Evolutionary conservation across 2,797 vertebrate genomes (phyloP).

Genomic region (Australoheros facetus): DNA sequence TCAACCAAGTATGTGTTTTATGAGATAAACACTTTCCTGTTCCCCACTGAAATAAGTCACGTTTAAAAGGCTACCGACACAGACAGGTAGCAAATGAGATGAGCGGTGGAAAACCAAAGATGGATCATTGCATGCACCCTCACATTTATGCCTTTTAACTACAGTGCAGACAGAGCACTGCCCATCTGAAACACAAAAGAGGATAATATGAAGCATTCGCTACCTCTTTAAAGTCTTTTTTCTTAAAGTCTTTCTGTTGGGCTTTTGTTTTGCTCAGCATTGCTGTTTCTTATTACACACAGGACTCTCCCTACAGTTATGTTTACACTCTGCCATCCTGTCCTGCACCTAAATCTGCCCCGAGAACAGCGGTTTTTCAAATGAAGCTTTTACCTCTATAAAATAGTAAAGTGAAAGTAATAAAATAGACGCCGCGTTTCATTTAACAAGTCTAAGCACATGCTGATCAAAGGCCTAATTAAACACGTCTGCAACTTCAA

Average conservation of each 20-base stretch:
- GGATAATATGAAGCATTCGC: constrained; percentile 18
- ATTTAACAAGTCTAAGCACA: constrained; percentile 2
- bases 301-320: neutral
- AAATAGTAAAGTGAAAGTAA: neutral
- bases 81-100: too few relatives aligned
- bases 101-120: too few relatives aligned
- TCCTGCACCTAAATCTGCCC: neutral
- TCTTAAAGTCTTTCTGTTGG: constrained; percentile 15
- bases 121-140: neutral
- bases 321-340: constrained; percentile 12
- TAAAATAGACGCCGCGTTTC: neutral
- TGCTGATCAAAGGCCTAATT: neutral
- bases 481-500: neutral
- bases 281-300: constrained; percentile 38
- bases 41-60: too few relatives aligned
- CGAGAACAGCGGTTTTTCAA: rapidly evolving
- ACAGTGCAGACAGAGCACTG: neutral
- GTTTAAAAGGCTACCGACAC: too few relatives aligned
- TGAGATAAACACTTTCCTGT: too few relatives aligned
- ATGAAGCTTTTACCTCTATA: neutral
- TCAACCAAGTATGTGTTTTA: too few relatives aligned
- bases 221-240: neutral
- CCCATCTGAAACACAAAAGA: constrained; percentile 16
- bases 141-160: constrained; percentile 5
- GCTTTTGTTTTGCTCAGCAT: constrained; percentile 11